phyloP scores from a whole-genome alignment of 2,888 invertebrate genomes.

The Plagodis pulveraria region DNA sequence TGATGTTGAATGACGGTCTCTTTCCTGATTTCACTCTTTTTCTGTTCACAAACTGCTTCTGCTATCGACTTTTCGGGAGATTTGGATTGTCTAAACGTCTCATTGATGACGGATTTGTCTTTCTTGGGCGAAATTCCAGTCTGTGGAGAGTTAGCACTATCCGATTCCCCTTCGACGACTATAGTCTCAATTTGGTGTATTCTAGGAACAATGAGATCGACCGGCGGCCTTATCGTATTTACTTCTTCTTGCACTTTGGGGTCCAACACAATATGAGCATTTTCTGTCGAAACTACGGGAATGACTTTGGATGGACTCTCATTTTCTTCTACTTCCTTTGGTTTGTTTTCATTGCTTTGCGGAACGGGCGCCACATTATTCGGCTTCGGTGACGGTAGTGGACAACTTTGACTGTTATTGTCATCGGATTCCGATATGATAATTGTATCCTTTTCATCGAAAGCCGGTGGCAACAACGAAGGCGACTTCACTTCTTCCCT shows the following conservation, averaged over 20 bases:
- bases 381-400: conserved; percentile 75
- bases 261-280: conserved; percentile 74
- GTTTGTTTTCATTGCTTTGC: conserved; percentile 59
- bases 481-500: conserved; percentile 66
- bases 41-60: conserved; percentile 58
- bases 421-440: conserved; percentile 80
- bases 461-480: conserved; percentile 45
- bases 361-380: conserved; percentile 57
- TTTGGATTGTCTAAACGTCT: conserved; percentile 63
- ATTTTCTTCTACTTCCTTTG: conserved; percentile 69
- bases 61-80: conserved; percentile 59
- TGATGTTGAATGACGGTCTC: conserved; percentile 80
- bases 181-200: conserved; percentile 73
- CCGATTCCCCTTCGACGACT: conserved; percentile 74
- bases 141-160: conserved; percentile 59
- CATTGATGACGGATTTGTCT: conserved; percentile 66
- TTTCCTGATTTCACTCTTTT: conserved; percentile 70
- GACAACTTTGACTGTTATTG: conserved; percentile 80
- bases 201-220: conserved; percentile 67
- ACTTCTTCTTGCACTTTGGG: conserved; percentile 68
- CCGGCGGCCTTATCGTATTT: conserved; percentile 52
- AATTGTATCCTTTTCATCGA: conserved; percentile 78
- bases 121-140: conserved; percentile 63
- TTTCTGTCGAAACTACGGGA: conserved; percentile 73
- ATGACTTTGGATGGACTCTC: conserved; percentile 75